Percentiles rank a stretch among this genome's conserved stretches.
Evolutionary conservation across 2,797 vertebrate species (phyloP).

Genomic region (Coregonus sp.): DNA sequence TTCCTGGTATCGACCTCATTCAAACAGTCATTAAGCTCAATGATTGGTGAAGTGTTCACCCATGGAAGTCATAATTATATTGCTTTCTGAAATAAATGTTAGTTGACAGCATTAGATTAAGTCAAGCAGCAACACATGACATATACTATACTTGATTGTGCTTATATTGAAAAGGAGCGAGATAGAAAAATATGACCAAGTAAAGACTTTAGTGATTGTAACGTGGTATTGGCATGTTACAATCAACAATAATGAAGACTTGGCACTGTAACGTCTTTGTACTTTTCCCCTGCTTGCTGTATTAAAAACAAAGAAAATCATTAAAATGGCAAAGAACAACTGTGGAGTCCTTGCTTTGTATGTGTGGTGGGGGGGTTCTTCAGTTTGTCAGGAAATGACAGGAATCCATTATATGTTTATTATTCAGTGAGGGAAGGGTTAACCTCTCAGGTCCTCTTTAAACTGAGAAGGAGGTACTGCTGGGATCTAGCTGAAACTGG

Average conservation of each 20-base stretch:
- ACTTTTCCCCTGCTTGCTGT: too few relatives aligned
- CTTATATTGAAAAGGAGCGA: not conserved
- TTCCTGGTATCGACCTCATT: constrained; percentile 64
- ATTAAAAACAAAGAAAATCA: too few relatives aligned
- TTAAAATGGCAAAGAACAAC: too few relatives aligned
- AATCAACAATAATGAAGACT: not conserved
- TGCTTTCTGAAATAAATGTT: not conserved
- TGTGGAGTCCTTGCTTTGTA: too few relatives aligned
- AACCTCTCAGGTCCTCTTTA: not conserved
- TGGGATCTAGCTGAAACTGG: not conserved
- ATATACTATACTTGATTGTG: not conserved
- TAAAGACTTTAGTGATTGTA: not conserved
- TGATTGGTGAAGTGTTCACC: not conserved
- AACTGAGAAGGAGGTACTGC: not conserved
- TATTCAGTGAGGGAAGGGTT: constrained; percentile 8
- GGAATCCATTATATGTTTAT: not conserved
- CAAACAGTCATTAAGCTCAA: constrained; percentile 58
- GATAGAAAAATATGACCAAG: too few relatives aligned
- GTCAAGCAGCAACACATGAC: not conserved
- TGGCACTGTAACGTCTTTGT: not conserved
- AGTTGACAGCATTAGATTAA: not conserved
- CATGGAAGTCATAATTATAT: not conserved
- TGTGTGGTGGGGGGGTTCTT: too few relatives aligned
- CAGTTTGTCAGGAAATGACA: not conserved
- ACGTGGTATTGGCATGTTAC: not conserved